phyloP scores from a whole-genome alignment of 2,888 invertebrate species.

The Diadegma fenestrale region DNA sequence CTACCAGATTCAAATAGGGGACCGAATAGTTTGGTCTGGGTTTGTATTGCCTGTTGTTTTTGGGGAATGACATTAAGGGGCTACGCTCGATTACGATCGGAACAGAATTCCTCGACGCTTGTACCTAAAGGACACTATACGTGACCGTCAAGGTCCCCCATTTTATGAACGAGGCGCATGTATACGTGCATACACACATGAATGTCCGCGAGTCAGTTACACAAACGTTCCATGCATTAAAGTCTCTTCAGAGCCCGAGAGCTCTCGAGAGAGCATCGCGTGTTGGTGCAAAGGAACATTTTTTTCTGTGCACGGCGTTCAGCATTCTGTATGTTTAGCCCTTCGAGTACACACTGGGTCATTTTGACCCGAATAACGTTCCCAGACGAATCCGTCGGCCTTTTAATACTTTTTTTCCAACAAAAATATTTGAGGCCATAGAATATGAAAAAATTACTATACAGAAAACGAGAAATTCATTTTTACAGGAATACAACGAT shows the following conservation, averaged over 20 bases:
- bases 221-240: conserved; percentile 39
- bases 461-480: too few species aligned
- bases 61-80: conserved; percentile 18
- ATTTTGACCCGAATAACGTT: too few species aligned
- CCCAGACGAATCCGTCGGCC: too few species aligned
- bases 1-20: neutral
- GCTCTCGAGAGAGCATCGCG: neutral
- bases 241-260: conserved; percentile 24
- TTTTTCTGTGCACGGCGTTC: neutral
- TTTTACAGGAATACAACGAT: too few species aligned
- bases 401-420: too few species aligned
- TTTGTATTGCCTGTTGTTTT: conserved; percentile 14
- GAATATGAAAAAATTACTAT: too few species aligned
- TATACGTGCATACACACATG: neutral
- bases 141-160: conserved; percentile 35
- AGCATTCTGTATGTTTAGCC: neutral
- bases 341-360: too few species aligned
- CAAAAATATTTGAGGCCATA: too few species aligned
- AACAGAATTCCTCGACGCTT: conserved; percentile 46
- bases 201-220: neutral
- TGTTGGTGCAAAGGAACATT: neutral
- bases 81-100: conserved; percentile 48
- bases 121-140: conserved; percentile 32
- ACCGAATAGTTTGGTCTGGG: neutral
- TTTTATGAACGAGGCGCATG: conserved; percentile 13